Percentiles rank a stretch among this genome's conserved stretches.
Conservation (phyloP, 1,140 invertebrate genomes). For the Epicauta chinensis region DNA sequence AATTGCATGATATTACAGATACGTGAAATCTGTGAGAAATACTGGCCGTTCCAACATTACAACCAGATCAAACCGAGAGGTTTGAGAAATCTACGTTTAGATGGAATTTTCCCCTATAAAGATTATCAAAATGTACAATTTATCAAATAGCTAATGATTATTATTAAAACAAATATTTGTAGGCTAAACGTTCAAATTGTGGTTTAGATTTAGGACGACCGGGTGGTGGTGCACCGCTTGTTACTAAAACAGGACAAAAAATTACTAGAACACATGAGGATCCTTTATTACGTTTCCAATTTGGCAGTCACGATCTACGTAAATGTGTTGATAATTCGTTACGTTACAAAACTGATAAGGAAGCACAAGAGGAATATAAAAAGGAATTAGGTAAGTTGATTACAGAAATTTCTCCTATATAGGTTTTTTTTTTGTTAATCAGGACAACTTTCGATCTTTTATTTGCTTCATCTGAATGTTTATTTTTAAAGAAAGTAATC, state of each 20-base stretch:
- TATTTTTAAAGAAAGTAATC: constrained; percentile 7
- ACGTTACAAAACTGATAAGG: constrained; percentile 45
- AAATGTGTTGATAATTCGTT: constrained; percentile 49
- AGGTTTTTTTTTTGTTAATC: neutral
- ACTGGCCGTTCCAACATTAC: constrained; percentile 46
- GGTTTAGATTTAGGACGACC: constrained; percentile 33
- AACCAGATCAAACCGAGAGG: constrained; percentile 43
- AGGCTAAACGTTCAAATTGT: constrained; percentile 35
- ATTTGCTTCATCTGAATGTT: no score
- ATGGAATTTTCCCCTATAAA: constrained; percentile 44
- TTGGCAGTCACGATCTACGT: constrained; percentile 43
- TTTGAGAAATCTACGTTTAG: constrained; percentile 44
- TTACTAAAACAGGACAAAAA: constrained; percentile 39
- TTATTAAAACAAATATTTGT: neutral
- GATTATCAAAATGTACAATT: constrained; percentile 39
- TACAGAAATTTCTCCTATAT: neutral
- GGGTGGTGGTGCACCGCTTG: constrained; percentile 38
- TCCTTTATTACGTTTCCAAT: constrained; percentile 46
- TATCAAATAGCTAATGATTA: neutral
- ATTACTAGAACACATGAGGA: constrained; percentile 46
- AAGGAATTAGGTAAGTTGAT: constrained; percentile 45
- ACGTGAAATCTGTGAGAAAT: constrained; percentile 43
- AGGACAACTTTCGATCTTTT: no score
- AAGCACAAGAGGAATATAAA: constrained; percentile 46
- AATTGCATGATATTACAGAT: constrained; percentile 41